Conservation (phyloP, 1,140 invertebrate species). For the Leptopilina boulardi region DNA sequence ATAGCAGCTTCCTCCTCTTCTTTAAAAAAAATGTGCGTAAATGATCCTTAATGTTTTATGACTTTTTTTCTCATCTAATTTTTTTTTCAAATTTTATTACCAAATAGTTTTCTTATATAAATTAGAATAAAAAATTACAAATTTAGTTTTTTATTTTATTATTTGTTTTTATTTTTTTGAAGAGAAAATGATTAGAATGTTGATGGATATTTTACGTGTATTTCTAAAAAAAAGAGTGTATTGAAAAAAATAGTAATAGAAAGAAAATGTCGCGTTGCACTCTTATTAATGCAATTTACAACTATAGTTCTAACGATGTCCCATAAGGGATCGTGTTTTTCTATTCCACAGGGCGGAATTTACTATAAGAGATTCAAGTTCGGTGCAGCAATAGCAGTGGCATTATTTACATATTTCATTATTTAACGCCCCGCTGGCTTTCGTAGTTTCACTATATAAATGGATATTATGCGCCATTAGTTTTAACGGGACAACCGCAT, state of each 20-base stretch:
- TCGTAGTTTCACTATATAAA: constrained; percentile 40
- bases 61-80: no score
- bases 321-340: background rate
- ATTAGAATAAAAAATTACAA: no score
- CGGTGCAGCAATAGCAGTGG: constrained; percentile 43
- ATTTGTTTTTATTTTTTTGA: no score
- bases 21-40: background rate
- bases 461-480: constrained; percentile 28
- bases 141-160: no score
- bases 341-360: constrained; percentile 46
- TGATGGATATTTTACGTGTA: no score
- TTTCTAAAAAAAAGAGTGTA: no score
- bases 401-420: constrained; percentile 61
- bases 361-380: constrained; percentile 43
- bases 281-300: constrained; percentile 59
- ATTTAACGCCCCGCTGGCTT: constrained; percentile 52
- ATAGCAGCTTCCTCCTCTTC: background rate
- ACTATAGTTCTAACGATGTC: constrained; percentile 10
- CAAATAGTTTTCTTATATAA: no score
- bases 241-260: no score
- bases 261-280: no score
- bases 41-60: background rate
- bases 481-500: constrained; percentile 21
- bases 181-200: no score
- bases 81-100: no score